Base-by-base conservation (phyloP, 1,140 invertebrate genomes). In the Sycophila sp. region DNA sequence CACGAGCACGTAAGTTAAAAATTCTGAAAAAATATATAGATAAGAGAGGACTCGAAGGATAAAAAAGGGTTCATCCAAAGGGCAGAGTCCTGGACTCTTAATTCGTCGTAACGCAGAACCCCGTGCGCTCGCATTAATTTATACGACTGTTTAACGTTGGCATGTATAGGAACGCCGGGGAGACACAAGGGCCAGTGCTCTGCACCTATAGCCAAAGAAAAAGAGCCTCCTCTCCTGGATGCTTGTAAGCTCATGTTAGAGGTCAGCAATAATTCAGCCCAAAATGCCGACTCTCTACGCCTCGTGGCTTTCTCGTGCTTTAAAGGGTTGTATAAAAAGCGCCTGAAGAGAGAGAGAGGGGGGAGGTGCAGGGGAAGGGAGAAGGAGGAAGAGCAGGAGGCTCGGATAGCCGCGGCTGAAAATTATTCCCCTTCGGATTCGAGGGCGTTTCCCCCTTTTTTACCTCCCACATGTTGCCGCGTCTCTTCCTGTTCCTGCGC, bases 241-340 rank as follows among this genome's bases (percentile, higher is more conserved):
- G 74, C 77, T 80, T 82, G 81, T 84, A 81, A 79, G 80, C 74
- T 75, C 79, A 76, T 80, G 80, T 83, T 80, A 79, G 80, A 81
- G 81, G 81, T 83, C 82, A 84, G 81, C 81, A 79, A 84, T 84
- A 82, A 84, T 84, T 84, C 77, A 84, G 78, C 69, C 76, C 76
- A 73, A 74, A 78, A 81, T 81, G 75, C 75, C 79, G 73, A 79
- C 74, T 70, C 26, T 28, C 11, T 22, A 75, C 76, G 79, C 77
- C 73, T 68, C 75, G 62, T n/a, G 4, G 4, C 19, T 22, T 22
- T 42, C n/a, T 15, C 13, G 13, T 15, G 15, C n/a, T 42, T 15
- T 42, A 42, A 42, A 15, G 13, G n/a, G n/a, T n/a, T n/a, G n/a
- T n/a, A n/a, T n/a, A n/a, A n/a, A n/a, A n/a, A n/a, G n/a, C n/a